Base-by-base conservation (phyloP, 1,140 invertebrate species). In the Drosophila willistoni region DNA sequence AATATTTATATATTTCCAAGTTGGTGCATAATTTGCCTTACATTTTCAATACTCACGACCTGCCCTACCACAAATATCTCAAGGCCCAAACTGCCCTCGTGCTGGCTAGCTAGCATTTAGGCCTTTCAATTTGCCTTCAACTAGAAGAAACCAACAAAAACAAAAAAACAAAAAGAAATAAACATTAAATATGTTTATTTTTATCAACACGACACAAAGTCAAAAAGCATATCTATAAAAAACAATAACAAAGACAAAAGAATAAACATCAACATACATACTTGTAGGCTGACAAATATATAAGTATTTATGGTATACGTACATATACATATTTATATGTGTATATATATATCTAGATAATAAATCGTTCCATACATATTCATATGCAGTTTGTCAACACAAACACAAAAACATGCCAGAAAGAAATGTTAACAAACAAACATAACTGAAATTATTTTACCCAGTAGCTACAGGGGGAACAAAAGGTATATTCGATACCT, bases 181-280 rank as follows among this genome's bases (percentile, higher is more conserved):
- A 66, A 65, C 22, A 41, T 41, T 34, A 54, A 19, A 60, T 60
- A 75, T 68, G 72, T 59, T 75, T 64, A 74, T 75, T 75, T 76
- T 76, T 36, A 65, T 76, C 72, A 75, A 63, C 71, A 60, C 61
- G 71, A 68, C 75, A 76, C 7, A 76, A 47, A 51, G 41, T 42
- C 59, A 59, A 55, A 76, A 42, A 54, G 59, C 6, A 59, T 17
- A 34, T 34, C 7, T 17, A 34, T 10, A 57, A 39, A 39, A 39
- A 39, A 39, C 36, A 39, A 39, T 13, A 39, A 39, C 12, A 13
- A 57, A 57, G 33, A 33, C 55, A 57, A 57, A 36, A 57, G 29
- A 57, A 57, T 7, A 36, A 17, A 17, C 29, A 17, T 14, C n/a
- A 17, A 36, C 25, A 63, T 25, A 69, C 39, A 68, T 51, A 60